phyloP scores from a whole-genome alignment of 2,113 vertebrate genomes.

The Carollia perspicillata region DNA sequence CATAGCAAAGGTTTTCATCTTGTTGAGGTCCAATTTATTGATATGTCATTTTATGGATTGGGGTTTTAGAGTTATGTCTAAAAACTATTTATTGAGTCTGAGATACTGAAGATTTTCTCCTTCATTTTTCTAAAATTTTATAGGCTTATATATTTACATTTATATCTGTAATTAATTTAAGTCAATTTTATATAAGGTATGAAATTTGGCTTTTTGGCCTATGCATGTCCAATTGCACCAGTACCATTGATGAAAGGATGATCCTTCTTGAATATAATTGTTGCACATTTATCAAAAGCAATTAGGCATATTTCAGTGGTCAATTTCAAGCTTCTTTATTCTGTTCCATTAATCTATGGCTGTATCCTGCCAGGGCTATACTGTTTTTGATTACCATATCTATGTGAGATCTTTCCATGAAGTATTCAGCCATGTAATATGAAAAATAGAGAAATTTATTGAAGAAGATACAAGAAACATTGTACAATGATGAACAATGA shows the following conservation, averaged over 20 bases:
- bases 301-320: background rate
- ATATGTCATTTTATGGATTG: background rate
- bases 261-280: background rate
- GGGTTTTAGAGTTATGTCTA: background rate
- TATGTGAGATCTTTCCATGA: background rate
- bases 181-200: too few relatives aligned
- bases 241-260: background rate
- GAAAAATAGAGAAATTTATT: too few relatives aligned
- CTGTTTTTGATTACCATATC: background rate
- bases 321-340: background rate
- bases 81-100: background rate
- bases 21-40: background rate
- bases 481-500: too few relatives aligned
- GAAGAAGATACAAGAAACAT: too few relatives aligned
- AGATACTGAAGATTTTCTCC: background rate
- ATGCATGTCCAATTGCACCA: background rate
- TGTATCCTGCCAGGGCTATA: background rate
- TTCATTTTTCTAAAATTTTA: background rate
- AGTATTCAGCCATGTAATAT: too few relatives aligned
- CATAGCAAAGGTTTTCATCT: background rate
- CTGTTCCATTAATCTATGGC: background rate
- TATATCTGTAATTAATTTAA: background rate
- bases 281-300: background rate
- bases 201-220: background rate
- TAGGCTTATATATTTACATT: background rate